These are phyloP conservation scores for Pampusana beccarii DNA, from an alignment of 2,113 vertebrate genomes.

Conservation along the genomic window DNA sequence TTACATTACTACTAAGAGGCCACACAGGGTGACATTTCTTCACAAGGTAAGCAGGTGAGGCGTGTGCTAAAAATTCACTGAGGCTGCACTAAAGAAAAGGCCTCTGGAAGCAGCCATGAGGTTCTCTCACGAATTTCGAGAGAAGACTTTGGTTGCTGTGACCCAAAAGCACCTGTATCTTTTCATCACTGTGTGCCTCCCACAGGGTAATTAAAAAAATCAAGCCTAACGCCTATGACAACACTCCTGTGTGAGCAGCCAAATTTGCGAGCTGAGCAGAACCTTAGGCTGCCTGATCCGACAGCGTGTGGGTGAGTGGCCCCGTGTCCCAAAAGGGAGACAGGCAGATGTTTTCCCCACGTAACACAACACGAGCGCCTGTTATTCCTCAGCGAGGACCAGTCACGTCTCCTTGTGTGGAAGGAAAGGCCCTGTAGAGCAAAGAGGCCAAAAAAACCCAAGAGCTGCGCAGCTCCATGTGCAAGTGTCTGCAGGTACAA, in stretches of 20 bases:
- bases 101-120: neutral
- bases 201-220: neutral
- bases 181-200: neutral
- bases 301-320: neutral
- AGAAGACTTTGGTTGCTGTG: neutral
- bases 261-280: neutral
- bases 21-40: neutral
- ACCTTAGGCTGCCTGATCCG: neutral
- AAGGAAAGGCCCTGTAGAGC: neutral
- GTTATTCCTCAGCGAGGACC: neutral
- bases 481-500: neutral
- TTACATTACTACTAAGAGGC: neutral
- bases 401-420: rapidly evolving
- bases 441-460: neutral
- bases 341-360: neutral
- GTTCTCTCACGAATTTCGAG: neutral
- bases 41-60: neutral
- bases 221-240: neutral
- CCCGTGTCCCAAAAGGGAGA: neutral
- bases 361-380: neutral
- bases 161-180: neutral
- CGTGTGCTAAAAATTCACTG: neutral
- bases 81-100: neutral
- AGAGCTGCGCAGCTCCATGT: neutral
- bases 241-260: neutral